These are phyloP conservation scores for Oreotragus oreotragus DNA, from an alignment of 2,113 vertebrate species.

Conservation along the genomic window DNA sequence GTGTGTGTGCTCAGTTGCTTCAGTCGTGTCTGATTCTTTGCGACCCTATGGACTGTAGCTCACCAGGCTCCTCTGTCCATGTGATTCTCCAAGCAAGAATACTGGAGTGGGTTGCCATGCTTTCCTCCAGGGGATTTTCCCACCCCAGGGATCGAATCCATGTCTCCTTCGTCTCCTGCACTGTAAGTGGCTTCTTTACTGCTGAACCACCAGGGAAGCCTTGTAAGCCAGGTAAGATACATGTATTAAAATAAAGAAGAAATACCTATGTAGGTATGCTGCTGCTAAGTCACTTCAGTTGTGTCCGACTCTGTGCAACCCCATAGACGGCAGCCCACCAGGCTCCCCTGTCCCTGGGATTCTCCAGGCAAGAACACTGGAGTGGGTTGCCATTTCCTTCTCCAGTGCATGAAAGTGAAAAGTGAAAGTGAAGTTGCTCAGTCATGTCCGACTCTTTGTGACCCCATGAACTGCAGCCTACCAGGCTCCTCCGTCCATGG, in stretches of 20 bases:
- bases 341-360: too few relatives aligned
- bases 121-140: background rate
- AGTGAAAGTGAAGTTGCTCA: too few relatives aligned
- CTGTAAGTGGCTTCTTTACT: background rate
- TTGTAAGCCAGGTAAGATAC: background rate
- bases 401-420: too few relatives aligned
- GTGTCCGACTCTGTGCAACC: too few relatives aligned
- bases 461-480: too few relatives aligned
- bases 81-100: background rate
- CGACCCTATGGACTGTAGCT: background rate
- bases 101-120: background rate
- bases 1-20: background rate
- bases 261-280: background rate
- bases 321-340: too few relatives aligned
- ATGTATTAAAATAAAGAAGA: slow-evolving; percentile 26
- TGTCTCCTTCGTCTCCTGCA: background rate
- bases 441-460: rapidly evolving
- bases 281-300: too few relatives aligned
- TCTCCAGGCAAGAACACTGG: too few relatives aligned
- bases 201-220: background rate
- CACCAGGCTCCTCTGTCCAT: background rate
- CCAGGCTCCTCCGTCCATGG: too few relatives aligned
- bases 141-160: background rate
- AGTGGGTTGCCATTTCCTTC: too few relatives aligned
- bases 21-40: background rate